phyloP scores from a whole-genome alignment of 1,140 invertebrate genomes.

The Drosophila kepulauana region DNA sequence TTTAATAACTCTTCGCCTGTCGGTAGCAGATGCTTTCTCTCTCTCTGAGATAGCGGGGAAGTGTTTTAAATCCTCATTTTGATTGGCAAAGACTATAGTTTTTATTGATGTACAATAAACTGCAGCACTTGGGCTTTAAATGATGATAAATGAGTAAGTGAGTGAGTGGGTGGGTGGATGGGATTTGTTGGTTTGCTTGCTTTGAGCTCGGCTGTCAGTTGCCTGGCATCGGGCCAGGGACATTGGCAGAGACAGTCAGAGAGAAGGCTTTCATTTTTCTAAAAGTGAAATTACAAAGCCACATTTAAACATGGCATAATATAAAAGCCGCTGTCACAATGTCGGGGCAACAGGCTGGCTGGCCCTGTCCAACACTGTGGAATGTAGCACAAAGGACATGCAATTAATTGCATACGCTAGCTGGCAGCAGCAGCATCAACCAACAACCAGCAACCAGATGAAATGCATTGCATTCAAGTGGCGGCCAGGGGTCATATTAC shows the following conservation, averaged over 20 bases:
- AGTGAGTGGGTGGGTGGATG: neutral
- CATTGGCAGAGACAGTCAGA: neutral
- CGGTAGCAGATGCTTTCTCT: neutral
- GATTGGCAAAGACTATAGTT: neutral
- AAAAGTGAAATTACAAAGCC: slow-evolving; percentile 54
- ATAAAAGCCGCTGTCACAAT: slow-evolving; percentile 57
- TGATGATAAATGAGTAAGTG: slow-evolving; percentile 9
- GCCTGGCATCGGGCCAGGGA: slow-evolving; percentile 44
- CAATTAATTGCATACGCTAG: slow-evolving; percentile 61
- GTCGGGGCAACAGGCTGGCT: slow-evolving; percentile 24
- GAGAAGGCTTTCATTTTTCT: slow-evolving; percentile 37
- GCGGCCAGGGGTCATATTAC: slow-evolving; percentile 1
- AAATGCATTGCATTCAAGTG: slow-evolving; percentile 8
- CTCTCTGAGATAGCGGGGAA: neutral
- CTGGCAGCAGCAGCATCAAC: slow-evolving; percentile 6
- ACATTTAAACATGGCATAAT: slow-evolving; percentile 55
- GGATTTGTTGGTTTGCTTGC: neutral
- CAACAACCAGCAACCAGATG: too few relatives aligned
- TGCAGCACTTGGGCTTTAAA: neutral
- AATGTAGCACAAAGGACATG: slow-evolving; percentile 42
- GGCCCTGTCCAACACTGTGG: neutral
- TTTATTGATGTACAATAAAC: slow-evolving; percentile 10
- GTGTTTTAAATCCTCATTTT: slow-evolving; percentile 10
- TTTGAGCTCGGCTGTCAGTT: slow-evolving; percentile 25
- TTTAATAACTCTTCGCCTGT: slow-evolving; percentile 15